phyloP scores from a whole-genome alignment of 2,797 vertebrate species.

The Crossoptilon crossoptilon region DNA sequence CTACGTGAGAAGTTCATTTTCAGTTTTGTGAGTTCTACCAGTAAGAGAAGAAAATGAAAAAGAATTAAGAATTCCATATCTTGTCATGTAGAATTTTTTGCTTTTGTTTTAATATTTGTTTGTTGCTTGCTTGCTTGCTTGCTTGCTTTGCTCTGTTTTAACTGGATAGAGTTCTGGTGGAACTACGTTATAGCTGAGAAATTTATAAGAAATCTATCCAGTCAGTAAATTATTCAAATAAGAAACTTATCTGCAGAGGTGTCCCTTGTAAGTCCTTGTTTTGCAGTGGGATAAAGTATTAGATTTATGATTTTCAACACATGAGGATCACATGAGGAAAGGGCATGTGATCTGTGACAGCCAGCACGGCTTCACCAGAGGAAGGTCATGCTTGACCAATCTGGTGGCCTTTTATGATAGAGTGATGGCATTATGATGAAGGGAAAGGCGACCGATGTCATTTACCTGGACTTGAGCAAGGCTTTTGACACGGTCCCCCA shows the following conservation, averaged over 20 bases:
- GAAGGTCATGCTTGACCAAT: too few relatives aligned
- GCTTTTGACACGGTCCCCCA: too few relatives aligned
- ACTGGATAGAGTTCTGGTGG: neutral
- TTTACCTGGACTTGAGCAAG: too few relatives aligned
- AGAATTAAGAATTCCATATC: neutral
- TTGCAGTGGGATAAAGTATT: neutral
- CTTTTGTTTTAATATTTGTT: neutral
- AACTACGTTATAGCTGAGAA: neutral
- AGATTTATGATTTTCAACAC: neutral
- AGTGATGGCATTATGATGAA: too few relatives aligned
- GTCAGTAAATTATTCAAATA: fast-evolving
- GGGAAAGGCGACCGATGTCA: too few relatives aligned
- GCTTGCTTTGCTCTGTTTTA: neutral
- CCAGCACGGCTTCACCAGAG: too few relatives aligned
- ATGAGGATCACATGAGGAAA: too few relatives aligned
- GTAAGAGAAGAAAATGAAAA: neutral
- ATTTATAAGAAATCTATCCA: neutral
- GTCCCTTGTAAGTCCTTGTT: fast-evolving
- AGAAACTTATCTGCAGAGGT: neutral
- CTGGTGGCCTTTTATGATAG: too few relatives aligned
- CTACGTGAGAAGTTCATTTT: neutral
- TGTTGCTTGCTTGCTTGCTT: neutral
- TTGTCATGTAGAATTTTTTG: fast-evolving
- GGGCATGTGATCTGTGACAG: too few relatives aligned
- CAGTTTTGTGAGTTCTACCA: fast-evolving